Percentiles rank a stretch among this genome's conserved stretches.
These are phyloP conservation scores for Pangasius larnaudii DNA, from an alignment of 2,797 vertebrate genomes.

Conservation along the genomic window DNA sequence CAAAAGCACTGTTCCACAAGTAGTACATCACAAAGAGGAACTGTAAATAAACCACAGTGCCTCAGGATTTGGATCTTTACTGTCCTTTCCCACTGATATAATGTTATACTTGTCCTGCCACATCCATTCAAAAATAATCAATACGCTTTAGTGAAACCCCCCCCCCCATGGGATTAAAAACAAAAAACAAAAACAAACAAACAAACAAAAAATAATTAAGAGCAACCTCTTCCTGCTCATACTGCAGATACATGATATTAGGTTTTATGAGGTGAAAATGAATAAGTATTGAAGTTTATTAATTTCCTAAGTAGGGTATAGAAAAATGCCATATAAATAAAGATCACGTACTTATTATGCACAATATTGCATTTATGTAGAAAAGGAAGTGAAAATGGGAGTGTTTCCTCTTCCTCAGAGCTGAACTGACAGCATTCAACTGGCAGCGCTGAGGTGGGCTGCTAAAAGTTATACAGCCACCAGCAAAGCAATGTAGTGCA, in stretches of 20 bases:
- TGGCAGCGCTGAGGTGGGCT: background rate
- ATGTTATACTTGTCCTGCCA: conserved; percentile 42
- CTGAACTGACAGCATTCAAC: background rate
- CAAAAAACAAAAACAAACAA: background rate
- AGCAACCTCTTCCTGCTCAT: background rate
- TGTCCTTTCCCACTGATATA: conserved; percentile 33
- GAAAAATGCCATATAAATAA: too few species aligned
- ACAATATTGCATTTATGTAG: background rate
- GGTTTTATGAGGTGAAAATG: background rate
- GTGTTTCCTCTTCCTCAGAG: background rate
- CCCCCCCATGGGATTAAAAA: background rate
- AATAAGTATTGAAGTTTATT: background rate
- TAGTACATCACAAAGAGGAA: background rate
- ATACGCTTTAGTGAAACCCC: conserved; percentile 13
- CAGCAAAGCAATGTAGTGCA: background rate
- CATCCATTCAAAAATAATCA: conserved; percentile 45
- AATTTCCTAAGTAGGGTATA: background rate
- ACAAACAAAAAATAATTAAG: background rate
- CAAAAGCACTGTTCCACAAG: background rate
- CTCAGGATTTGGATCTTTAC: conserved; percentile 46
- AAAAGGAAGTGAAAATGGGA: conserved; percentile 21
- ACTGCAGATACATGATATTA: background rate
- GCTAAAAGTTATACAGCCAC: background rate
- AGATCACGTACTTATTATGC: background rate
- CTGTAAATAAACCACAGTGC: conserved; percentile 24